Evolutionary conservation across 1,140 invertebrate genomes (phyloP), one percentile per base, ranked within the genome.

Genomic region (Heliconius congener): DNA sequence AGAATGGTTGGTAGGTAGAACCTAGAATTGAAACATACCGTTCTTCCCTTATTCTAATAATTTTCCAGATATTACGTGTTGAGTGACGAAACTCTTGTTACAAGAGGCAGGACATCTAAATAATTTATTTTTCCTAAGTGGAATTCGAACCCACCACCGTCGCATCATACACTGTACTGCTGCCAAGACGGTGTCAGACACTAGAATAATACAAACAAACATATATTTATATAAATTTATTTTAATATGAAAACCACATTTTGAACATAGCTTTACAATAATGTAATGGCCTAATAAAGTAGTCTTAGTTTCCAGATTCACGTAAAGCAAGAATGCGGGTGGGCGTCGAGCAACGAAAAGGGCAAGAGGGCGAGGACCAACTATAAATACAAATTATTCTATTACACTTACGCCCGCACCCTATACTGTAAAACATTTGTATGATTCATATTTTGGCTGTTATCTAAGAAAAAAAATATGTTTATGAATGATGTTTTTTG

Each of bases 331-430:
- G 52, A 76, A 90, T 91, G 88, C 88, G 88, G 90, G 90, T 89
- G 66, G 72, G 72, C 77, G 79, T 77, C 77, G 70, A 19, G 72
- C 4, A 5, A 13, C 8, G 50, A 71, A 71, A 74, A 78, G 80
- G 81, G 76, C 81, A 46, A 73, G 42, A 60, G 66, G 57, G 50
- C 70, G 52, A 50, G 57, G 60, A 19, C 46, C 71, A 72, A 52
- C 84, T 82, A 88, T 89, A 87, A 88, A 91, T 88, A 91, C 87
- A 84, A 91, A 91, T 89, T 88, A 87, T 88, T 84, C 76, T 85
- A 88, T 86, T 86, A 85, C 82, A 77, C 79, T 19, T 80, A 46
- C 55, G 81, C 75, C 81, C 77, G 79, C 82, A 78, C 82, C 34
- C 76, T 78, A 34, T 71, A 34, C n/a, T 39, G 37, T 39, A 37